A percentile compares a stretch with the other conserved stretches of the same genome.
Conservation (phyloP, 2,113 vertebrate species). For the Procapra przewalskii region DNA sequence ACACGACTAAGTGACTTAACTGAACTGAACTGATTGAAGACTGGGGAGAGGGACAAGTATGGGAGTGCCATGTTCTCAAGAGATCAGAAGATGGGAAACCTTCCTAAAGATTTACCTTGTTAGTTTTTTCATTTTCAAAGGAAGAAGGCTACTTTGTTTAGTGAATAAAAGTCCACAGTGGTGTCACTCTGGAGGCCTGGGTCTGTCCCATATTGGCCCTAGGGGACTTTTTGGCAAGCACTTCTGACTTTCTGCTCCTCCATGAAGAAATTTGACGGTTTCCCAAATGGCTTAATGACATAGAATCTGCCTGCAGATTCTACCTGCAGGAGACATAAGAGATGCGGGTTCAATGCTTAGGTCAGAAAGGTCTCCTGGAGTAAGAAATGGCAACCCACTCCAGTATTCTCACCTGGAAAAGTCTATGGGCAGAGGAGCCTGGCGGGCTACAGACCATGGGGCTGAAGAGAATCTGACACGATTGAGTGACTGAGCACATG, state of each 20-base stretch:
- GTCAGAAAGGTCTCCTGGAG: not conserved
- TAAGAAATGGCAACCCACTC: not conserved
- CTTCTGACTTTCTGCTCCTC: not conserved
- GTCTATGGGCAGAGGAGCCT: not conserved
- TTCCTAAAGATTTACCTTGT: not conserved
- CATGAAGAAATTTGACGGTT: not conserved
- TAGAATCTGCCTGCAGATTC: not conserved
- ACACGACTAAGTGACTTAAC: fast-evolving
- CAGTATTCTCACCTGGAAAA: not conserved
- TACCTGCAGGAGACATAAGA: not conserved
- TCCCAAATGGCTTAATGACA: not conserved
- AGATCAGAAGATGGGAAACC: not conserved
- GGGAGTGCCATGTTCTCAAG: not conserved
- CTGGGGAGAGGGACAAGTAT: not conserved
- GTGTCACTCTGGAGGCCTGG: not conserved
- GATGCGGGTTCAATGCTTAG: not conserved
- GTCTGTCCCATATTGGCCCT: too few relatives aligned
- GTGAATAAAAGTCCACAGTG: not conserved
- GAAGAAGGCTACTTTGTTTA: not conserved
- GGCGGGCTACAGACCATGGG: not conserved
- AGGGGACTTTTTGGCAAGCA: not conserved
- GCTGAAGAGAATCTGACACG: fast-evolving
- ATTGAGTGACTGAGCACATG: not conserved
- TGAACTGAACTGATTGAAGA: not conserved
- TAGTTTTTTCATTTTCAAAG: not conserved